A percentile compares a stretch with the other conserved stretches of the same genome.
Evolutionary conservation across 2,113 vertebrate genomes (phyloP).

Genomic region (Nycticryphes semicollaris): DNA sequence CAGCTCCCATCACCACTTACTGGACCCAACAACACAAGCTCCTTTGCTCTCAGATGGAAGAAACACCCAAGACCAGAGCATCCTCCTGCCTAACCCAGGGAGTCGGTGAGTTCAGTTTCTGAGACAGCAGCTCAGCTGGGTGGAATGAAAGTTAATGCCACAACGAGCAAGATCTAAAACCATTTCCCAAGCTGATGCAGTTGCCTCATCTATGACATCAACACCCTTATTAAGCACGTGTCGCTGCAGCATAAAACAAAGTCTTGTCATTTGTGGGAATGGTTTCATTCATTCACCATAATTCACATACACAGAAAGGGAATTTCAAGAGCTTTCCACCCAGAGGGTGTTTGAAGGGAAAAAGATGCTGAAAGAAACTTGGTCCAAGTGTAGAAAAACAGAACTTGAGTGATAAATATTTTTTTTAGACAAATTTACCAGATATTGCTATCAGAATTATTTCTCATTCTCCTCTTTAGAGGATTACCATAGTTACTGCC

Average conservation of each 20-base stretch:
- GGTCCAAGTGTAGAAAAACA: not conserved
- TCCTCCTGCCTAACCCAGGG: not conserved
- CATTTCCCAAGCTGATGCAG: not conserved
- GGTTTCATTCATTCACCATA: not conserved
- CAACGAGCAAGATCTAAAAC: not conserved
- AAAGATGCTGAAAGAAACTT: not conserved
- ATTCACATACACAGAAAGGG: not conserved
- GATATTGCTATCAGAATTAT: not conserved
- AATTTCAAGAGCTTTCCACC: not conserved
- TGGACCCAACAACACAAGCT: not conserved
- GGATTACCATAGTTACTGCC: not conserved
- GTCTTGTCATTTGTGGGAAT: not conserved
- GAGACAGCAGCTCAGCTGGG: not conserved
- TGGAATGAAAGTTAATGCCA: not conserved
- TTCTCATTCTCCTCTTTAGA: not conserved
- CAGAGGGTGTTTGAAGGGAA: not conserved
- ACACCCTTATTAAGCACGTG: not conserved
- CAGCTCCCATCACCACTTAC: not conserved
- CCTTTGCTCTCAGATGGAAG: not conserved
- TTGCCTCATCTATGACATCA: not conserved
- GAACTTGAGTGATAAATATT: not conserved
- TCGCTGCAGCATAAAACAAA: not conserved
- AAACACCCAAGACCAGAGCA: not conserved
- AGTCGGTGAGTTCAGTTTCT: conserved; percentile 61
- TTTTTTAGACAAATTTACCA: not conserved